A percentile compares a stretch with the other conserved stretches of the same genome.
phyloP scores from a whole-genome alignment of 2,113 vertebrate species.

The Oxyura jamaicensis region DNA sequence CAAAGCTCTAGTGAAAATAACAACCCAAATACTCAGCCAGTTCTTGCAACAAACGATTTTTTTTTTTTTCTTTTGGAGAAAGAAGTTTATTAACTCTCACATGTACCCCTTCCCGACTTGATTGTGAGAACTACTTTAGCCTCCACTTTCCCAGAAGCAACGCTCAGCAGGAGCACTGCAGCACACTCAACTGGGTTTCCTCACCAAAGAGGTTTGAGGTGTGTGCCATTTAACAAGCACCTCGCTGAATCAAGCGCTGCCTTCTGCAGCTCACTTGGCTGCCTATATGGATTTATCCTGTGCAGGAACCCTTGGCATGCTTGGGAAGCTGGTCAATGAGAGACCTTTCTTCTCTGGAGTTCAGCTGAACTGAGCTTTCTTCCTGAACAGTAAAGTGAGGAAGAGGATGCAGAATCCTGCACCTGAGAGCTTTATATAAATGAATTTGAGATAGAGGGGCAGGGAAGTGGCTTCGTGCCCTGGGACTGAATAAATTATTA shows the following conservation, averaged over 20 bases:
- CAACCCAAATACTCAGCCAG: conserved; percentile 12
- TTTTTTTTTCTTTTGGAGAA: not conserved
- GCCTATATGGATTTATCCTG: not conserved
- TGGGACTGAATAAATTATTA: not conserved
- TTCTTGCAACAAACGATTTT: conserved; percentile 8
- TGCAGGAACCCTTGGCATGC: not conserved
- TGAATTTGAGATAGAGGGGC: not conserved
- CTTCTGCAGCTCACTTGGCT: not conserved
- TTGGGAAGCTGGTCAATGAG: not conserved
- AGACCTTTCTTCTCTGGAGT: not conserved
- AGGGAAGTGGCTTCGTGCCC: not conserved
- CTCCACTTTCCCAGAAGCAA: not conserved
- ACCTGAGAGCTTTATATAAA: not conserved
- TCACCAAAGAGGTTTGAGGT: too few relatives aligned
- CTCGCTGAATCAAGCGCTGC: not conserved
- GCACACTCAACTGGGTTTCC: fast-evolving
- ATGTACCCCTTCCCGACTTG: not conserved
- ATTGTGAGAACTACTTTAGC: not conserved
- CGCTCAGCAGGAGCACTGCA: not conserved
- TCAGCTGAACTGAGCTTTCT: not conserved
- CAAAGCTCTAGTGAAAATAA: conserved; percentile 58
- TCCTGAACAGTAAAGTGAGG: not conserved
- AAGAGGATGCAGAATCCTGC: not conserved
- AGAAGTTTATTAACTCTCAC: not conserved
- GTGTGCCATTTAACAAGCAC: not conserved